Evolutionary conservation across 2,888 invertebrate species (phyloP).

Genomic region (Hesperia comma): DNA sequence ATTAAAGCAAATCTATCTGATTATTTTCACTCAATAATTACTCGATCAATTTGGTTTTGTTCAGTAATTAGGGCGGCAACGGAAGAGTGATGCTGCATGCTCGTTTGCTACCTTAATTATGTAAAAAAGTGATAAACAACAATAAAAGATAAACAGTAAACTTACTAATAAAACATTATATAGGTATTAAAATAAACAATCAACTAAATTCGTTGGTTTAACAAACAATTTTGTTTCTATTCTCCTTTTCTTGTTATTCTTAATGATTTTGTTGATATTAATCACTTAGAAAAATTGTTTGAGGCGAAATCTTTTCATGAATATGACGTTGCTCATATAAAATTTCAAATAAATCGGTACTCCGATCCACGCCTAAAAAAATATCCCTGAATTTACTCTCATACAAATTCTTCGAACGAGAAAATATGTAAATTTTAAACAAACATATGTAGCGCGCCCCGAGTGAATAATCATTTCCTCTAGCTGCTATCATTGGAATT

Average conservation of each 20-base stretch:
- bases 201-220: neutral
- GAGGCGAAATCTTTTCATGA: conserved; percentile 6
- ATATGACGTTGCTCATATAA: conserved; percentile 15
- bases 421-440: conserved; percentile 42
- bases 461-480: conserved; percentile 23
- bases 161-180: too few species aligned
- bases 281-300: conserved; percentile 14
- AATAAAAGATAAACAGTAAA: too few species aligned
- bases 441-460: conserved; percentile 30
- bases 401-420: conserved; percentile 37
- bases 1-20: too few species aligned
- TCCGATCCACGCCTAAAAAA: conserved; percentile 30
- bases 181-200: neutral
- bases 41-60: too few species aligned
- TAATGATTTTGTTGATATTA: conserved; percentile 11
- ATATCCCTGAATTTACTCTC: conserved; percentile 38
- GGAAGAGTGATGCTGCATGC: too few species aligned
- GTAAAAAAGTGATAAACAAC: too few species aligned
- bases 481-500: conserved; percentile 7
- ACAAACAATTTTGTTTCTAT: conserved; percentile 4
- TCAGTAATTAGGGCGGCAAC: too few species aligned
- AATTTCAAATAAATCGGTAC: conserved; percentile 30
- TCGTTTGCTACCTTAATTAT: too few species aligned
- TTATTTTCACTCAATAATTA: too few species aligned
- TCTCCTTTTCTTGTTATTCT: neutral